Evolutionary conservation across 1,140 invertebrate genomes (phyloP).

Genomic region (Venturia canescens): DNA sequence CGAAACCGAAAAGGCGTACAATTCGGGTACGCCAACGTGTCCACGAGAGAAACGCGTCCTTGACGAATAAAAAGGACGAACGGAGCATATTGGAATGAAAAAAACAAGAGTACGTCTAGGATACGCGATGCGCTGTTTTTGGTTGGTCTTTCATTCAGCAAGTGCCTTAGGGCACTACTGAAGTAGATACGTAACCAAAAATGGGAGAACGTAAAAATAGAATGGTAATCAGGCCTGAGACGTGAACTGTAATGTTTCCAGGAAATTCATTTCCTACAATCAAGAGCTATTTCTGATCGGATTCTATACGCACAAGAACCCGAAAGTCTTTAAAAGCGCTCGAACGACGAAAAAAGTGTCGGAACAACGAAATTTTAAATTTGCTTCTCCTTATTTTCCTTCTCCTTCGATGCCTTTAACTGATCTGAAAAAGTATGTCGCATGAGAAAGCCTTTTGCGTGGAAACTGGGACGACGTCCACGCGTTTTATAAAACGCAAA

Average conservation of each 20-base stretch:
- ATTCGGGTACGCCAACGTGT: slow-evolving; percentile 37
- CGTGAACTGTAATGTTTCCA: slow-evolving; percentile 57
- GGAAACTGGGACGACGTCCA: neutral
- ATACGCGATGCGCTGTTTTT: neutral
- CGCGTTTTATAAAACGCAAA: neutral
- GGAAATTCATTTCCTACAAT: too few relatives aligned
- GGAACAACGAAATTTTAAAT: neutral
- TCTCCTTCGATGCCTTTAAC: too few relatives aligned
- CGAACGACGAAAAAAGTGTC: too few relatives aligned
- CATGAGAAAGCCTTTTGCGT: neutral
- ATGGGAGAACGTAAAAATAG: slow-evolving; percentile 50
- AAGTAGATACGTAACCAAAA: neutral
- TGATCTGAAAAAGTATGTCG: neutral
- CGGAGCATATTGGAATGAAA: neutral
- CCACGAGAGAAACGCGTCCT: neutral
- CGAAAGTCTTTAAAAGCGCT: too few relatives aligned
- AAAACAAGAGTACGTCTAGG: slow-evolving; percentile 40
- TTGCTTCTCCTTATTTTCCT: too few relatives aligned
- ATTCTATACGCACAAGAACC: too few relatives aligned
- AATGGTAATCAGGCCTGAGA: slow-evolving; percentile 63
- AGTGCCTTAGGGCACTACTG: neutral
- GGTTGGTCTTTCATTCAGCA: neutral
- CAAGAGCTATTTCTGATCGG: too few relatives aligned
- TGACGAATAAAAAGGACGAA: neutral
- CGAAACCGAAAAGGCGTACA: slow-evolving; percentile 23